phyloP scores from a whole-genome alignment of 2,888 invertebrate genomes.

The Nephrotoma appendiculata region DNA sequence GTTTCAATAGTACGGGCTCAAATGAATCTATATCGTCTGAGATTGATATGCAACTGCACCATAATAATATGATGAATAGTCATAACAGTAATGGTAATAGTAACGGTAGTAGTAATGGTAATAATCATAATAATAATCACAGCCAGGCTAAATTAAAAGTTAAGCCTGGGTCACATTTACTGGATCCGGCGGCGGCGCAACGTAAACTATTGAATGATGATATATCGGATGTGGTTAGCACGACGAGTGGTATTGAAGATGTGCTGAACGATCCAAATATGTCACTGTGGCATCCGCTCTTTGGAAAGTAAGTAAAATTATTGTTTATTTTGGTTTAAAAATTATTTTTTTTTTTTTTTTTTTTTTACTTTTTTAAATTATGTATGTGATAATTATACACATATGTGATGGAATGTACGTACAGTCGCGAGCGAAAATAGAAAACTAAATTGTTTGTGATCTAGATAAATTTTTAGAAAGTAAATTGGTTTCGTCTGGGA shows the following conservation, averaged over 20 bases:
- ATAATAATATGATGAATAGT: background rate
- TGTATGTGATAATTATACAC: background rate
- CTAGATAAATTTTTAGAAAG: too few relatives aligned
- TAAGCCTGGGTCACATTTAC: constrained; percentile 39
- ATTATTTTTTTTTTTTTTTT: background rate
- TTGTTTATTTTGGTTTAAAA: background rate
- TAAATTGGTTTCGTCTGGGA: too few relatives aligned
- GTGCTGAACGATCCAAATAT: constrained; percentile 41
- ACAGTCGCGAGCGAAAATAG: background rate
- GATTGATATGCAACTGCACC: background rate
- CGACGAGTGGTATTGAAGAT: constrained; percentile 43
- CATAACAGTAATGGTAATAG: constrained; percentile 17
- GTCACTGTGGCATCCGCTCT: constrained; percentile 72
- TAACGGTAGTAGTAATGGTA: constrained; percentile 19
- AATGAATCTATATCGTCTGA: background rate
- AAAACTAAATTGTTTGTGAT: background rate
- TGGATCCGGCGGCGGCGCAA: constrained; percentile 36
- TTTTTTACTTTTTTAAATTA: background rate
- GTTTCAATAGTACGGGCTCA: background rate
- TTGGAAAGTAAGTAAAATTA: constrained; percentile 57
- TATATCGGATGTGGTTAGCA: constrained; percentile 47
- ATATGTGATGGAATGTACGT: background rate
- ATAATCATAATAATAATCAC: constrained; percentile 27
- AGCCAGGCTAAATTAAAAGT: constrained; percentile 37
- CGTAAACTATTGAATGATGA: constrained; percentile 35